Conservation (phyloP, 2,113 vertebrate species). For the Cyprinodon tularosa region DNA sequence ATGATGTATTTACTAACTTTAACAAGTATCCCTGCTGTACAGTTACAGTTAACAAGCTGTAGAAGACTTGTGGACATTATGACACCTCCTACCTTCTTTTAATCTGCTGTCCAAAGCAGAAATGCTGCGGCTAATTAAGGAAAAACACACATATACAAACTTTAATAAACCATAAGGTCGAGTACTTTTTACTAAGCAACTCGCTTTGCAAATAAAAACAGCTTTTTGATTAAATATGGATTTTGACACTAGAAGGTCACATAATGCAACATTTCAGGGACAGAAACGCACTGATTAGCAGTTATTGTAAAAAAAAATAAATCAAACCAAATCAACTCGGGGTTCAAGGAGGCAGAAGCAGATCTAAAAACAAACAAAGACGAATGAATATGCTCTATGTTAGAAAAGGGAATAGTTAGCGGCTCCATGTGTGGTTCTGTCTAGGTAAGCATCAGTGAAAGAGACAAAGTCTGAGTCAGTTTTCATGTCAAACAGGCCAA, state of each 20-base stretch:
- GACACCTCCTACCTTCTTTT: neutral
- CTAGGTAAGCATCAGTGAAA: no score
- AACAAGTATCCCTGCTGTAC: neutral
- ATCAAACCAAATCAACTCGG: no score
- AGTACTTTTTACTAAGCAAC: neutral
- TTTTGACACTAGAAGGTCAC: neutral
- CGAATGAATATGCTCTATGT: no score
- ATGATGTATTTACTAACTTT: neutral
- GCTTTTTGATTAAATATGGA: no score
- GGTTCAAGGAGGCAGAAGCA: no score
- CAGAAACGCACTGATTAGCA: no score
- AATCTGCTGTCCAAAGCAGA: neutral
- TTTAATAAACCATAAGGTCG: neutral
- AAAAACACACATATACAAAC: neutral
- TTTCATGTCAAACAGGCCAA: no score
- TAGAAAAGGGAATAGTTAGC: no score
- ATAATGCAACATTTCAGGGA: no score
- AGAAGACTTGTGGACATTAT: neutral
- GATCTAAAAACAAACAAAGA: no score
- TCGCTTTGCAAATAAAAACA: neutral
- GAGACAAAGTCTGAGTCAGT: no score
- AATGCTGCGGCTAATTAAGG: neutral
- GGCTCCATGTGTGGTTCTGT: no score
- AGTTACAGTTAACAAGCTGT: neutral
- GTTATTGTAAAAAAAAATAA: conserved; percentile 14